A percentile compares a stretch with the other conserved stretches of the same genome.
Conservation (phyloP, 2,113 vertebrate species). For the Arothron firmamentum region DNA sequence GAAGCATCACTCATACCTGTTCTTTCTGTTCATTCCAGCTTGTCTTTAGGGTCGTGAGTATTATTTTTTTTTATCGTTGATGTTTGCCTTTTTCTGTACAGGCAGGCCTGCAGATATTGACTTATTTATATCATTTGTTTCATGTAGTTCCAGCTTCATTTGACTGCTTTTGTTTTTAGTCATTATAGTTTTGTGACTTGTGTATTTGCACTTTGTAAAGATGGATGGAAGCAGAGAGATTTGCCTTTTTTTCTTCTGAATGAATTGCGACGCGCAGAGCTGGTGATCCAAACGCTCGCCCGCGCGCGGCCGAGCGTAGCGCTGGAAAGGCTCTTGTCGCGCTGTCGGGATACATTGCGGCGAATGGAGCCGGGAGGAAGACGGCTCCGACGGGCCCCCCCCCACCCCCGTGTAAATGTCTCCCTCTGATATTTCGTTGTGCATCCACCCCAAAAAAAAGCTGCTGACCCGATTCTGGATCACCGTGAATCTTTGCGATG, state of each 20-base stretch:
- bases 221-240: slow-evolving; percentile 56
- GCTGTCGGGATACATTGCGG: not conserved
- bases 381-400: not conserved
- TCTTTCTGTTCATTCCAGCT: slow-evolving; percentile 57
- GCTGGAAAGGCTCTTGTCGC: slow-evolving; percentile 3
- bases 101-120: slow-evolving; percentile 76
- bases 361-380: not conserved
- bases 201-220: slow-evolving; percentile 74
- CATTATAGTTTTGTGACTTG: slow-evolving; percentile 57
- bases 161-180: slow-evolving; percentile 46
- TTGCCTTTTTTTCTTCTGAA: slow-evolving; percentile 55
- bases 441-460: not conserved
- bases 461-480: too few relatives aligned
- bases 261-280: slow-evolving; percentile 40
- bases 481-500: too few relatives aligned
- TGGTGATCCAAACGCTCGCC: slow-evolving; percentile 28
- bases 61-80: slow-evolving; percentile 27
- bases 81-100: slow-evolving; percentile 68
- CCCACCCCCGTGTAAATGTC: too few relatives aligned
- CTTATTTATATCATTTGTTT: slow-evolving; percentile 66
- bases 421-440: not conserved
- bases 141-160: slow-evolving; percentile 34
- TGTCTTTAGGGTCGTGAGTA: slow-evolving; percentile 33
- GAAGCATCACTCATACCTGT: slow-evolving; percentile 22
- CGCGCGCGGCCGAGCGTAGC: slow-evolving; percentile 8